A percentile compares a stretch with the other conserved stretches of the same genome.
These are phyloP conservation scores for Aphis gossypii DNA, from an alignment of 1,140 invertebrate species.

Conservation along the genomic window DNA sequence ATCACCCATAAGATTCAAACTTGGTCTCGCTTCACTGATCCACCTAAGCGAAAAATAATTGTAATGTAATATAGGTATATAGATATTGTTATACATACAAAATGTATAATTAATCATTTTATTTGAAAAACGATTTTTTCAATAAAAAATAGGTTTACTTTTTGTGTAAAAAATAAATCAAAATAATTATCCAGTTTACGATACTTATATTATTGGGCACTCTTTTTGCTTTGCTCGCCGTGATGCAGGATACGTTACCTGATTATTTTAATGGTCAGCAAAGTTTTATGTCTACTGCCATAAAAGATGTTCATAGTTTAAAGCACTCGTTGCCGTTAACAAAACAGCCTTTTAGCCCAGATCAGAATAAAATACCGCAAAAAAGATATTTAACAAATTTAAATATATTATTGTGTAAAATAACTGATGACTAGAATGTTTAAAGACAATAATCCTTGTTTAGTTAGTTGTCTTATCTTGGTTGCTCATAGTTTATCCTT, in stretches of 20 bases:
- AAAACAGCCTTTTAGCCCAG: neutral
- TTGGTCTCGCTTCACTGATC: neutral
- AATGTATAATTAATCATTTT: neutral
- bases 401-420: neutral
- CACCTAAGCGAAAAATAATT: neutral
- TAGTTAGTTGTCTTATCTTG: neutral
- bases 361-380: neutral
- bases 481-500: neutral
- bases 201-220: neutral
- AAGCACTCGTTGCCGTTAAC: neutral
- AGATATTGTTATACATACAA: neutral
- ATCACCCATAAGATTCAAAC: too few species aligned
- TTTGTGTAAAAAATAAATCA: neutral
- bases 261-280: neutral
- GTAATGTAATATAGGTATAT: neutral
- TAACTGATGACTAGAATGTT: neutral
- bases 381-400: too few species aligned
- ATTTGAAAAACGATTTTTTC: neutral
- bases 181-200: neutral
- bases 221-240: neutral
- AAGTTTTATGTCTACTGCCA: neutral
- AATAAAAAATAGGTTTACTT: neutral
- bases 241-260: neutral
- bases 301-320: neutral
- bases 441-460: neutral